phyloP scores from a whole-genome alignment of 1,140 invertebrate genomes.

The Dinoponera quadriceps region DNA sequence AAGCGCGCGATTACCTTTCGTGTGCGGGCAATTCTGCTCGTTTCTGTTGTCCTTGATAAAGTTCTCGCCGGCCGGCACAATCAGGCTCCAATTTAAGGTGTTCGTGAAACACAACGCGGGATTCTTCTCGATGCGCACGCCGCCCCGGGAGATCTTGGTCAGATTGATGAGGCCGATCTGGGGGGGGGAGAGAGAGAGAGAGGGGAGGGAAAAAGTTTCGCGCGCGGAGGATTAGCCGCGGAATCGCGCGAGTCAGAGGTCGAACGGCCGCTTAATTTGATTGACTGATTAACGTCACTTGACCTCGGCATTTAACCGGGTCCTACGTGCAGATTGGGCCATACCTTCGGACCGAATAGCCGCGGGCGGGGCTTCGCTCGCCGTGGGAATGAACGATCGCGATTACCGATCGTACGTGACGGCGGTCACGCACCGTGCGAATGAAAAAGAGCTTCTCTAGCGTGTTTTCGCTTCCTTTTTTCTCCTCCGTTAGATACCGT shows the following conservation, averaged over 20 bases:
- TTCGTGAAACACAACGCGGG: conserved; percentile 90
- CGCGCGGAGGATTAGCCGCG: conserved; percentile 37
- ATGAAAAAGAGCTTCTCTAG: conserved; percentile 8
- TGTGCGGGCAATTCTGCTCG: conserved; percentile 61
- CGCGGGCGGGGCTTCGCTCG: conserved; percentile 60
- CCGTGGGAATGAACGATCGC: conserved; percentile 75
- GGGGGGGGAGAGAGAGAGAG: conserved; percentile 43
- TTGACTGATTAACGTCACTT: conserved; percentile 74
- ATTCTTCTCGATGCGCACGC: conserved; percentile 91
- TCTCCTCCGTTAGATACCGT: not conserved
- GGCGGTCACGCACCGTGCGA: not conserved
- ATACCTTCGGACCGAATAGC: conserved; percentile 56
- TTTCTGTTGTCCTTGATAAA: conserved; percentile 83
- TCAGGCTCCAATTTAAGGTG: conserved; percentile 90
- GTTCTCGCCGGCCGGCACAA: conserved; percentile 84
- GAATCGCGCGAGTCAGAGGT: conserved; percentile 64
- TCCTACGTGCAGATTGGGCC: conserved; percentile 50
- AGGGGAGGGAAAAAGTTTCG: conserved; percentile 29
- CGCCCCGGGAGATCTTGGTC: conserved; percentile 89
- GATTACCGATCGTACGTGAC: conserved; percentile 47
- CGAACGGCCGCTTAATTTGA: conserved; percentile 68
- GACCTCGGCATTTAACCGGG: conserved; percentile 70
- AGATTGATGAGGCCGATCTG: conserved; percentile 89
- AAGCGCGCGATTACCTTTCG: conserved; percentile 30
- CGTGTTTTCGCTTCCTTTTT: not conserved